Percentiles rank a stretch among this genome's conserved stretches.
phyloP scores from a whole-genome alignment of 2,888 invertebrate species.

The Eutolmus rufibarbis region DNA sequence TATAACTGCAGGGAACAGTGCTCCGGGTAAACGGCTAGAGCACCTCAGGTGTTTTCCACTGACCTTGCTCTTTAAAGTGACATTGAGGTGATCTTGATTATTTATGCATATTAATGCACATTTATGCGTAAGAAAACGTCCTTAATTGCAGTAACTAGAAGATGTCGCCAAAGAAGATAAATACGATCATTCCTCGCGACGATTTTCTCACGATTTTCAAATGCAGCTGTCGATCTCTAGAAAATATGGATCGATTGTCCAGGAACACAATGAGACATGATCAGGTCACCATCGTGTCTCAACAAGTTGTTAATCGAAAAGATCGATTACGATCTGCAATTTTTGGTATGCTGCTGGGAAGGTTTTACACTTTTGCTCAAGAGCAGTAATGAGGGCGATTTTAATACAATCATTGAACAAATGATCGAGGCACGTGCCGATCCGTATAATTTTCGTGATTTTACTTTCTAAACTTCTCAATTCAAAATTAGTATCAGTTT shows the following conservation, averaged over 20 bases:
- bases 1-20: neutral
- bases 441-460: neutral
- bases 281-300: neutral
- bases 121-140: neutral
- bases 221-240: neutral
- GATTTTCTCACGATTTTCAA: neutral
- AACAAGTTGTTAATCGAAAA: neutral
- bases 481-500: neutral
- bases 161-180: neutral
- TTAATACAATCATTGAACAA: neutral
- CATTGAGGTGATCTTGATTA: neutral
- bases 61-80: conserved; percentile 2
- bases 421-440: neutral
- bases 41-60: neutral
- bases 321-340: neutral
- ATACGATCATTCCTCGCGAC: neutral
- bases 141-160: neutral
- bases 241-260: neutral
- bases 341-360: neutral
- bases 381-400: neutral
- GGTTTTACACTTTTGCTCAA: neutral
- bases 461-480: neutral
- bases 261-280: neutral
- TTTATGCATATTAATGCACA: neutral
- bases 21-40: neutral